Base-by-base conservation (phyloP, 2,888 invertebrate genomes). In the Cordilura impudica region DNA sequence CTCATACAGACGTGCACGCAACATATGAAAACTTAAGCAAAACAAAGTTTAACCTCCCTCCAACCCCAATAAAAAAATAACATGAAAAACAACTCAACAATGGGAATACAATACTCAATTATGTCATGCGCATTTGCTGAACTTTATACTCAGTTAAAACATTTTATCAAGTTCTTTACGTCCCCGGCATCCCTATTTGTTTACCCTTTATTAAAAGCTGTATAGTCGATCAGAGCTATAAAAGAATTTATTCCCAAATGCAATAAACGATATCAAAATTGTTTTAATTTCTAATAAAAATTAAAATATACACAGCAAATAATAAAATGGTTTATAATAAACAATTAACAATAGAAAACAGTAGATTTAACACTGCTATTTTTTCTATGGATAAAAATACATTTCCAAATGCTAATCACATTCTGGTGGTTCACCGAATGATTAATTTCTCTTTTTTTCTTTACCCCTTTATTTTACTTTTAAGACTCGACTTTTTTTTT, bases 91-190 rank as follows among this genome's bases (percentile, higher is more conserved):
- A 18, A 60, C 47, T 47, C 18, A 49, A n/a, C 16, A 23, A 23
- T 58, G 51, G 29, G 72, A 19, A 35, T 53, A 47, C 39, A 67
- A 66, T 14, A 16, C 4, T 8, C 23, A 54, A 6, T 60, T 54
- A 45, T 18, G 76, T 58, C 77, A 78, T 78, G 77, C 77, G 77
- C 67, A 77, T 47, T 71, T 35, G 51, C 26, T 39, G 1, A 43
- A 10, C n/a, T 43, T 65, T 47, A 21, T 53, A 60, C 63, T 65
- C 49, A 65, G 29, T 65, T 12, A 23, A 49, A 39, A 69, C 39
- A 39, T 66, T 66, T 21, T 39, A n/a, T n/a, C 35, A 35, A 35
- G 2, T 53, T 26, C 54, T 53, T 43, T 23, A 18, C 29, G 7
- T 35, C 43, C 65, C 47, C n/a, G 18, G 16, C 45, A 65, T 58